Percentiles rank a stretch among this genome's conserved stretches.
Evolutionary conservation across 2,113 vertebrate genomes (phyloP).

Genomic region (Melanocharis versteri): DNA sequence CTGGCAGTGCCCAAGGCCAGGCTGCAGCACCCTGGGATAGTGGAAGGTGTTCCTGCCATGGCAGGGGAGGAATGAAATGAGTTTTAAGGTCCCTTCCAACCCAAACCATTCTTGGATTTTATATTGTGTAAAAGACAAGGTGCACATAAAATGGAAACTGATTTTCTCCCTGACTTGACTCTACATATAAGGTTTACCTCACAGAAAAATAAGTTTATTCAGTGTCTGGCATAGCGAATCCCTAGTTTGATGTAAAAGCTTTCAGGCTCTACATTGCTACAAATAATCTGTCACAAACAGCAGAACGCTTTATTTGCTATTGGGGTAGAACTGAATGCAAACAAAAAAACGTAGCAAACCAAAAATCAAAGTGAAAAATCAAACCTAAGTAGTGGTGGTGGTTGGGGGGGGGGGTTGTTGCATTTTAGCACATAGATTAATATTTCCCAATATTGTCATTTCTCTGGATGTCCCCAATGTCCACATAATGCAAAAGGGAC

Average conservation of each 20-base stretch:
- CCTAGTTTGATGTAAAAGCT: background rate
- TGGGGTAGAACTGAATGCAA: background rate
- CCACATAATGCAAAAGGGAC: fast-evolving
- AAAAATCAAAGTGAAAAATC: background rate
- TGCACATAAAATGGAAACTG: background rate
- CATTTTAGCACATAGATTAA: background rate
- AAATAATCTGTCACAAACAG: background rate
- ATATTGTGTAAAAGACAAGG: background rate
- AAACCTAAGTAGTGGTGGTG: background rate
- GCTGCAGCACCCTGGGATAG: fast-evolving
- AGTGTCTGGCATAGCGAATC: background rate
- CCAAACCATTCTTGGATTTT: background rate
- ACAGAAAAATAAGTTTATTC: background rate
- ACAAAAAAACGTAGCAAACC: background rate
- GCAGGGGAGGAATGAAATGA: background rate
- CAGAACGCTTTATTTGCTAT: background rate
- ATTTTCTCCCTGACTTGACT: background rate
- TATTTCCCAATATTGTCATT: background rate
- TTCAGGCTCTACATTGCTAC: background rate
- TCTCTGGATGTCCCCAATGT: background rate
- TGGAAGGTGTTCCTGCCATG: background rate
- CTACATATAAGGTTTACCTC: background rate
- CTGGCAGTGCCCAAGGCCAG: background rate
- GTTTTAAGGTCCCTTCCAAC: background rate
- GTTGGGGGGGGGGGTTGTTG: too few species aligned